Conservation (phyloP, 1,140 invertebrate genomes). For the Gryllus bimaculatus region DNA sequence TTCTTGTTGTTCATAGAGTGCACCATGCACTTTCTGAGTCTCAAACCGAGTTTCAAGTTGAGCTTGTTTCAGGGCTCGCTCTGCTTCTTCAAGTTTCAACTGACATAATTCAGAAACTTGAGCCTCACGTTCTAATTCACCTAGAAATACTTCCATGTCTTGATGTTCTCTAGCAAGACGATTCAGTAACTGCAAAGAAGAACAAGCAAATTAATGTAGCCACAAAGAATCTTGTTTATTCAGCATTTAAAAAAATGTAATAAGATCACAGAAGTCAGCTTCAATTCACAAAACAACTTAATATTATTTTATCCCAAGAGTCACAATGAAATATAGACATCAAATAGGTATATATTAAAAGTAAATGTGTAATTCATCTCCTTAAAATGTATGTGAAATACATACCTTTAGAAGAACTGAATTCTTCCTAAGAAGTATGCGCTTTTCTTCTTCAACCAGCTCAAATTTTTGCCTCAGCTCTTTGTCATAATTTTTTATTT, state of each 20-base stretch:
- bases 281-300: neutral
- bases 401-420: conserved; percentile 31
- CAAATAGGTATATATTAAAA: too few species aligned
- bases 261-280: neutral
- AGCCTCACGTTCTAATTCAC: neutral
- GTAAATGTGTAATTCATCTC: too few species aligned
- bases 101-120: neutral
- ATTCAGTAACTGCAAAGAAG: neutral
- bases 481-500: conserved; percentile 36
- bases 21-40: neutral
- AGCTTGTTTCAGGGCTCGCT: neutral
- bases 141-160: neutral
- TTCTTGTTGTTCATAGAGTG: neutral
- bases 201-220: neutral
- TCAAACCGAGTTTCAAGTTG: neutral
- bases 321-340: too few species aligned
- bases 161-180: neutral
- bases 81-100: neutral
- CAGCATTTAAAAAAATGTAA: neutral
- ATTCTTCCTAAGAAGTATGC: conserved; percentile 35
- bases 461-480: conserved; percentile 33
- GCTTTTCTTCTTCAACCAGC: conserved; percentile 37
- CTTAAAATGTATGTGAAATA: neutral
- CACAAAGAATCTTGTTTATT: neutral
- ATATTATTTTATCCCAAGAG: too few species aligned